These are phyloP conservation scores for Echinops telfairi DNA, from an alignment of 2,113 vertebrate genomes.

Conservation along the genomic window DNA sequence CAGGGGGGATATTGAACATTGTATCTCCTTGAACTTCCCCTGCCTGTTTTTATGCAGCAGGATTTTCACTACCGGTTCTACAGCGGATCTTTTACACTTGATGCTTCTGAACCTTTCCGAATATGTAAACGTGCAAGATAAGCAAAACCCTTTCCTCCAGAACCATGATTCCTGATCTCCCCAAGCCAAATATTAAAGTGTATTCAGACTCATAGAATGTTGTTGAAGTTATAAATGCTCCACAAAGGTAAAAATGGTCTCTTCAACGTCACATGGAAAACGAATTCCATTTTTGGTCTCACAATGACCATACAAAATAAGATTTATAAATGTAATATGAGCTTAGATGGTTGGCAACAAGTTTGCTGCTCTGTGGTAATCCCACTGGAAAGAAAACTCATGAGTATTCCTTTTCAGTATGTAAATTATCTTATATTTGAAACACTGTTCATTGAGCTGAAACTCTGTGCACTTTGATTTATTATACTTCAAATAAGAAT, in stretches of 20 bases:
- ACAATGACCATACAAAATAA: slow-evolving; percentile 54
- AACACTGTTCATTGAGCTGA: slow-evolving; percentile 57
- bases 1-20: not conserved
- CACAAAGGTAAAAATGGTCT: slow-evolving; percentile 6
- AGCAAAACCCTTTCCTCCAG: not conserved
- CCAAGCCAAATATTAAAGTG: not conserved
- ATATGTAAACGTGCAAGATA: slow-evolving; percentile 14
- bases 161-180: not conserved
- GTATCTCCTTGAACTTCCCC: not conserved
- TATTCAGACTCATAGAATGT: slow-evolving; percentile 27
- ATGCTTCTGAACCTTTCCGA: not conserved
- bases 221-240: not conserved
- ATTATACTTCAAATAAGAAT: slow-evolving; percentile 61
- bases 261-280: not conserved
- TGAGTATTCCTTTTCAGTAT: slow-evolving; percentile 40
- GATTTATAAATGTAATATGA: slow-evolving; percentile 26
- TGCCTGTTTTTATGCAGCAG: not conserved
- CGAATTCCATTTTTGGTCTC: not conserved
- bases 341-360: slow-evolving; percentile 14
- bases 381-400: slow-evolving; percentile 35
- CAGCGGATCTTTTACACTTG: not conserved
- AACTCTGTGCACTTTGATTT: slow-evolving; percentile 59
- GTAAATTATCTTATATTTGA: slow-evolving; percentile 54
- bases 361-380: slow-evolving; percentile 53
- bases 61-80: not conserved